Percentiles rank a stretch among this genome's conserved stretches.
phyloP scores from a whole-genome alignment of 2,797 vertebrate species.

The Emydoidea blandingii region DNA sequence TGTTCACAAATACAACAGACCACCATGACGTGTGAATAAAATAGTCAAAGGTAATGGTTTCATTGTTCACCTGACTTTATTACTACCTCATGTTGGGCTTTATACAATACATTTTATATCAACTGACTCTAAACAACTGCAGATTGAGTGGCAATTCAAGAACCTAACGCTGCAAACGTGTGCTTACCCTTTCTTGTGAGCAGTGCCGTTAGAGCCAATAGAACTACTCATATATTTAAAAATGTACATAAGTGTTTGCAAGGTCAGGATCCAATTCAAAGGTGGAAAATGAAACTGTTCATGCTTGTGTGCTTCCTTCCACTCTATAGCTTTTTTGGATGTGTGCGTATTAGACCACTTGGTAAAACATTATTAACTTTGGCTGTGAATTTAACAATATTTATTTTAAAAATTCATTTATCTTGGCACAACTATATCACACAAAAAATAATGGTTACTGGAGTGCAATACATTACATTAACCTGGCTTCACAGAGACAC shows the following conservation, averaged over 20 bases:
- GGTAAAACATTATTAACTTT: background rate
- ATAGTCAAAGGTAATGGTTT: background rate
- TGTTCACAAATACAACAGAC: background rate
- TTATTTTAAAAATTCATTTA: background rate
- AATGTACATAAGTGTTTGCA: background rate
- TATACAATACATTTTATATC: background rate
- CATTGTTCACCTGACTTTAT: background rate
- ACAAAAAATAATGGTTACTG: background rate
- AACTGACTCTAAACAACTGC: background rate
- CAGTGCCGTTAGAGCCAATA: background rate
- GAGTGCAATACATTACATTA: background rate
- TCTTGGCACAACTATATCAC: background rate
- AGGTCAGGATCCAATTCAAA: background rate
- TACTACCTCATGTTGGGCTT: background rate
- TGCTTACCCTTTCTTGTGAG: background rate
- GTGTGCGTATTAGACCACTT: background rate
- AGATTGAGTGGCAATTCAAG: background rate
- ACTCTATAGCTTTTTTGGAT: background rate
- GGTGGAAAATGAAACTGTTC: background rate
- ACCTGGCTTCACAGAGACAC: background rate
- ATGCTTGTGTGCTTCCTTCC: background rate
- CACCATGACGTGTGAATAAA: background rate
- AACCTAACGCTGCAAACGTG: background rate
- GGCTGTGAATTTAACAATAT: background rate
- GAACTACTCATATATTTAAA: background rate